A percentile compares a stretch with the other conserved stretches of the same genome.
Conservation (phyloP, 2,888 invertebrate species). For the Oxytorus armatus region DNA sequence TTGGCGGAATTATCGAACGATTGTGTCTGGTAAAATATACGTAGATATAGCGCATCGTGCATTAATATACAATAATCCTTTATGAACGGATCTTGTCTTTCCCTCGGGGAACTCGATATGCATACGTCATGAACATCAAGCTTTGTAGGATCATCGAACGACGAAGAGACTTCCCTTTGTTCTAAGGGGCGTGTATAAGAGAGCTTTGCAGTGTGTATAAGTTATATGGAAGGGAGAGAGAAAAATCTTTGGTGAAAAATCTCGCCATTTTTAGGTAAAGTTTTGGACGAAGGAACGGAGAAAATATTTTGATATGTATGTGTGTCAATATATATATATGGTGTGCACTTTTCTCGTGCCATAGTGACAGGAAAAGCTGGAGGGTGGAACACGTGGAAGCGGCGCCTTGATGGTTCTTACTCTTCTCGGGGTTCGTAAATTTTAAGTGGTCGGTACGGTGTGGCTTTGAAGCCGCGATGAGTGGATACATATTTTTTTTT, state of each 20-base stretch:
- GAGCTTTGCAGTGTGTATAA: background rate
- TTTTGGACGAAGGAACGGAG: background rate
- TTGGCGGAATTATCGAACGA: conserved; percentile 54
- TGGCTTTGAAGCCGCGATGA: conserved; percentile 46
- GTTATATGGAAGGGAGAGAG: background rate
- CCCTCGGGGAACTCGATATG: conserved; percentile 43
- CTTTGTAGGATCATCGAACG: conserved; percentile 36
- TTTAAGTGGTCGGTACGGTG: conserved; percentile 49
- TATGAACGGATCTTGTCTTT: conserved; percentile 26
- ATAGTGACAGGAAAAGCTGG: background rate
- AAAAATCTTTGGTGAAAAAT: background rate
- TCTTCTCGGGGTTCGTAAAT: conserved; percentile 58
- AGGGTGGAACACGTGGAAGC: conserved; percentile 22
- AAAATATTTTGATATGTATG: background rate
- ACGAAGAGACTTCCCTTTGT: background rate
- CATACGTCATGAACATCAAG: conserved; percentile 58
- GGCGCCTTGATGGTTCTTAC: conserved; percentile 33
- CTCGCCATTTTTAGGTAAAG: background rate
- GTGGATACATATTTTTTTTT: background rate
- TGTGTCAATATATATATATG: background rate
- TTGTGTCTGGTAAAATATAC: conserved; percentile 16
- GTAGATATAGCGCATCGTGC: conserved; percentile 16
- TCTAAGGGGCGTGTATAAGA: background rate
- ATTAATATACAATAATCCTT: background rate
- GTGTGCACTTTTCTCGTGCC: conserved; percentile 8